A percentile compares a stretch with the other conserved stretches of the same genome.
Evolutionary conservation across 1,140 invertebrate genomes (phyloP).

Genomic region (Drosophila cardini): DNA sequence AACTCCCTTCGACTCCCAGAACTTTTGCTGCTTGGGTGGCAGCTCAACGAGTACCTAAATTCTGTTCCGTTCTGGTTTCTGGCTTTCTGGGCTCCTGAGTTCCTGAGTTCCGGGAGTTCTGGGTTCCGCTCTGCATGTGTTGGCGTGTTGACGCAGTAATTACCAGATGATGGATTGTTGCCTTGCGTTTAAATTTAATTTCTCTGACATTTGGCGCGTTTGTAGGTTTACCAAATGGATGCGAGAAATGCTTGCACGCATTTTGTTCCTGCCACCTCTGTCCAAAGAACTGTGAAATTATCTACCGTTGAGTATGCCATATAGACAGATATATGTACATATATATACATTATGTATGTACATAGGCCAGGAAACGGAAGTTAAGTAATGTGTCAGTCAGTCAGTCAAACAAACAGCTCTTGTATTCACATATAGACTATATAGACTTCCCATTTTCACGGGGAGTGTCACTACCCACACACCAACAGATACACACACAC

Average conservation of each 20-base stretch:
- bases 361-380: constrained; percentile 75
- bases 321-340: constrained; percentile 8
- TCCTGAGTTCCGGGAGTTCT: constrained; percentile 16
- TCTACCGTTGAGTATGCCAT: constrained; percentile 33
- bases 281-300: constrained; percentile 80
- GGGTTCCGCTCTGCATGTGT: constrained; percentile 50
- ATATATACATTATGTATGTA: constrained; percentile 29
- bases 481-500: background rate
- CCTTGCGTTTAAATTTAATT: constrained; percentile 83
- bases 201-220: constrained; percentile 79
- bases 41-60: constrained; percentile 7
- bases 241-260: constrained; percentile 73
- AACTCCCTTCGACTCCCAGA: constrained; percentile 1
- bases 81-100: constrained; percentile 6
- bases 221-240: constrained; percentile 74
- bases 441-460: constrained; percentile 11
- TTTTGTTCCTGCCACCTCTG: constrained; percentile 53
- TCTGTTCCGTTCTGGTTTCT: background rate
- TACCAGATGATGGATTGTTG: constrained; percentile 83
- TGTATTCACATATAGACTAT: constrained; percentile 1
- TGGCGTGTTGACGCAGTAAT: constrained; percentile 82
- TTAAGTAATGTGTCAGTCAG: constrained; percentile 81
- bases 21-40: constrained; percentile 44
- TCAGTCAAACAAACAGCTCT: constrained; percentile 27
- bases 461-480: constrained; percentile 8